Conservation (phyloP, 2,113 vertebrate species). For the Anhinga rufa region DNA sequence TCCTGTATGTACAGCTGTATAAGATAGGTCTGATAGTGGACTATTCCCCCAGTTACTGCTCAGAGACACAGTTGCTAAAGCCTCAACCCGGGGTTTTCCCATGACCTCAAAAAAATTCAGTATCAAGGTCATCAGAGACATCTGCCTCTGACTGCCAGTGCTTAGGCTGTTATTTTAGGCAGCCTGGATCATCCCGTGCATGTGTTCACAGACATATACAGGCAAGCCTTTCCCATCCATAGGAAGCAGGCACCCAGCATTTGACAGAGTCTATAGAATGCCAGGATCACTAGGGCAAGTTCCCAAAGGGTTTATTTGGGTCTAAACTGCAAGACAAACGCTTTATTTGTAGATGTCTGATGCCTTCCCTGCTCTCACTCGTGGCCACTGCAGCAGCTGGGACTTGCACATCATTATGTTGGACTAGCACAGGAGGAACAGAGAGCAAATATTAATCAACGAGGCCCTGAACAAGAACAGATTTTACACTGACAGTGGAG, state of each 20-base stretch:
- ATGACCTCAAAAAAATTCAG: neutral
- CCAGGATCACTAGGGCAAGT: neutral
- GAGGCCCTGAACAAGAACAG: neutral
- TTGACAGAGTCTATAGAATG: neutral
- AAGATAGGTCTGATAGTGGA: neutral
- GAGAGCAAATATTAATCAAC: neutral
- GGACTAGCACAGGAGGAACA: neutral
- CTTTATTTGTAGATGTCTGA: neutral
- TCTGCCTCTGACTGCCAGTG: neutral
- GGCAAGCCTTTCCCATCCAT: neutral
- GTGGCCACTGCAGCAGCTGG: neutral
- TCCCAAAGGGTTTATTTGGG: neutral
- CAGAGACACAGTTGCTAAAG: neutral
- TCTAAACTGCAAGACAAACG: neutral
- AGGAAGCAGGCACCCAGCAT: neutral
- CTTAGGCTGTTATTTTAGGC: constrained; percentile 1
- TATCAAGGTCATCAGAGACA: neutral
- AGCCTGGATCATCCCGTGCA: neutral
- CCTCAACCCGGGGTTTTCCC: neutral
- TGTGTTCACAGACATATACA: neutral
- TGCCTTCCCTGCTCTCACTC: neutral
- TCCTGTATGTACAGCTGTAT: neutral
- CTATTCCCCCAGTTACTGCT: neutral
- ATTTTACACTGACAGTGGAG: neutral
- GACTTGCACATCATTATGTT: neutral